Evolutionary conservation across 2,888 invertebrate genomes (phyloP), one percentile per base, ranked within the genome.

Genomic region (Pseudococcus jackbeardsleyi): DNA sequence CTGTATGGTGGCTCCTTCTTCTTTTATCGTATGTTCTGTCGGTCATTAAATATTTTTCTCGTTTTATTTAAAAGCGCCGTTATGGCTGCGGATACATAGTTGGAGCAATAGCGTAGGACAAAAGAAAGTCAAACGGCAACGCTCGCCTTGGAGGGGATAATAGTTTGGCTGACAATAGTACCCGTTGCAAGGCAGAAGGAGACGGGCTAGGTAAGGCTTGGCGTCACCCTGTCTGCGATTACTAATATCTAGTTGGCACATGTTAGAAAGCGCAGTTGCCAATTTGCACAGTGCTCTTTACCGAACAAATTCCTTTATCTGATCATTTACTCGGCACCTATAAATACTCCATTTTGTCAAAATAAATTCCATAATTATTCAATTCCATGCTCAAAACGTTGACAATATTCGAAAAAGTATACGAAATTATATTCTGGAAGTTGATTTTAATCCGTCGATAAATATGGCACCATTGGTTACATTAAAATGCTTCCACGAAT

Each of bases 191-290:
- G 77, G 89, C 88, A 42, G 89, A 64, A 33, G 88, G 89, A 59
- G 77, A 89, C 88, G 84, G 89, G 89, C 87, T 89, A 89, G 89
- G 89, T 88, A 86, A 89, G 84, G 95, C 94, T 94, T 94, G 96
- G 96, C 96, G 96, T 96, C 96, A 96, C 96, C 95, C 95, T 96
- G 96, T 96, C 96, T 96, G 96, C 96, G 94, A 94, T 79, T 88
- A 72, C 88, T 48, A 82, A 54, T 88, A 88, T 88, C 88, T 88
- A 77, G 79, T 77, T 88, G 88, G 88, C 88, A 88, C 88, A 88
- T 88, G 88, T 88, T 82, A 82, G 9, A 50, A n/a, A 59, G 50
- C 79, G 12, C 7, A 26, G 88, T 88, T 88, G 88, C 88, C 88
- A 82, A 26, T 26, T 33, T 9, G 33, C 50, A 22, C 77, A n/a